These are phyloP conservation scores for Propithecus perrieri DNA, from an alignment of 2,797 vertebrate genomes.

Conservation along the genomic window DNA sequence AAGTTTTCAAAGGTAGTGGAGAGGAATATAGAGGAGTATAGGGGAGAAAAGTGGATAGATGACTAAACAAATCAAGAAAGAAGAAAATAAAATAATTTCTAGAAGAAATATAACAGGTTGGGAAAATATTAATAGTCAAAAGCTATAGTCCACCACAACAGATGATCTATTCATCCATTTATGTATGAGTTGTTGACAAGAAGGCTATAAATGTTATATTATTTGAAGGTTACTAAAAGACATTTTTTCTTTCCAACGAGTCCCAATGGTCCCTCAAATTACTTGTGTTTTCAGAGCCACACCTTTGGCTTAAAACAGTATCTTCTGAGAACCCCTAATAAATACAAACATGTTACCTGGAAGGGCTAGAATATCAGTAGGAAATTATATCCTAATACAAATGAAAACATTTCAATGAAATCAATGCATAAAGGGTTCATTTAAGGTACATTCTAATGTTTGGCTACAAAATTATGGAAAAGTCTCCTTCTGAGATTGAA, in stretches of 20 bases:
- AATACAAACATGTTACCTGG: background rate
- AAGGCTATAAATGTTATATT: background rate
- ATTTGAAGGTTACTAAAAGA: background rate
- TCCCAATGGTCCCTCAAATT: background rate
- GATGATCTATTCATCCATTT: background rate
- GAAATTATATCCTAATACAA: background rate
- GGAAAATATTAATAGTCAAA: background rate
- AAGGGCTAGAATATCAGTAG: background rate
- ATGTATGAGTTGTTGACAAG: background rate
- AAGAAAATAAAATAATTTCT: background rate
- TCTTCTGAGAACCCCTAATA: background rate
- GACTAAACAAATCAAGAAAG: background rate
- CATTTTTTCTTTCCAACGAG: background rate
- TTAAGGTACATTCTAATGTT: background rate
- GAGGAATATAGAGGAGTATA: background rate
- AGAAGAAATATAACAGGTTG: background rate
- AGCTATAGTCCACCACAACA: background rate
- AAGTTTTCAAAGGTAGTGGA: background rate
- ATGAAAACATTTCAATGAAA: background rate
- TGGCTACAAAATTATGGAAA: background rate
- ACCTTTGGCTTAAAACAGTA: background rate
- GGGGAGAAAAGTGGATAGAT: background rate
- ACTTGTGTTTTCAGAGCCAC: background rate
- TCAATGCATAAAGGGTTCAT: background rate
- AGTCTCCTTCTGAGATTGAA: background rate